Conservation (phyloP, 2,888 invertebrate genomes). For the Plebejus anna region DNA sequence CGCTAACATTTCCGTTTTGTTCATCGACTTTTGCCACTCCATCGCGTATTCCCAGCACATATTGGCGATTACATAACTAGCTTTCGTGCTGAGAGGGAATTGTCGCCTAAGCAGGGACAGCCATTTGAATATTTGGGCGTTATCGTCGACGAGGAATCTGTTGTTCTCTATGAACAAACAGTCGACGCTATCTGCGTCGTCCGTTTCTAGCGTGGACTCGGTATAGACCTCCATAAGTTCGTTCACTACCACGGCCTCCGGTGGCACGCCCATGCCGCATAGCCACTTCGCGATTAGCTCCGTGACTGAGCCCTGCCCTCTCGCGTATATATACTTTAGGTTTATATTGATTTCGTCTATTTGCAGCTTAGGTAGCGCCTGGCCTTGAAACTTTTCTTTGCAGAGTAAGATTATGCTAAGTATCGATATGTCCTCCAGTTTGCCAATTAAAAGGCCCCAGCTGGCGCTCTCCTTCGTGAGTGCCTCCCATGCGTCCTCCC, state of each 20-base stretch:
- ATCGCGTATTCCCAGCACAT: constrained; percentile 95
- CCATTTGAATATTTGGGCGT: constrained; percentile 80
- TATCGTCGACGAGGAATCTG: constrained; percentile 57
- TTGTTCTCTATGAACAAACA: constrained; percentile 61
- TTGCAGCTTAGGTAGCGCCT: constrained; percentile 74
- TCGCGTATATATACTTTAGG: constrained; percentile 82
- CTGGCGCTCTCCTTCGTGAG: constrained; percentile 91
- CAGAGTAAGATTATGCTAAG: constrained; percentile 84
- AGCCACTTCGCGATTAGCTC: constrained; percentile 94
- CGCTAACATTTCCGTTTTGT: constrained; percentile 82
- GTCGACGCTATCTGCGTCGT: constrained; percentile 51
- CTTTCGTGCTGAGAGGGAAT: constrained; percentile 92
- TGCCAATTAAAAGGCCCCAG: constrained; percentile 92
- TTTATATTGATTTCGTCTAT: constrained; percentile 81
- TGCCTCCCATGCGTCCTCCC: constrained; percentile 86
- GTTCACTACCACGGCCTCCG: constrained; percentile 79
- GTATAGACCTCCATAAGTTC: constrained; percentile 58
- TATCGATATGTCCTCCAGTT: constrained; percentile 92
- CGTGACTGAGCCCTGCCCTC: constrained; percentile 90
- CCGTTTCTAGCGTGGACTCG: constrained; percentile 43
- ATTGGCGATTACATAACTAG: constrained; percentile 89
- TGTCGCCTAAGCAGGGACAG: constrained; percentile 84
- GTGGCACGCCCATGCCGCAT: constrained; percentile 85
- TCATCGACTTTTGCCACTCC: constrained; percentile 90
- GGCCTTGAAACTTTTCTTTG: constrained; percentile 62